These are phyloP conservation scores for Uria aalge DNA, from an alignment of 2,113 vertebrate species.

Conservation along the genomic window DNA sequence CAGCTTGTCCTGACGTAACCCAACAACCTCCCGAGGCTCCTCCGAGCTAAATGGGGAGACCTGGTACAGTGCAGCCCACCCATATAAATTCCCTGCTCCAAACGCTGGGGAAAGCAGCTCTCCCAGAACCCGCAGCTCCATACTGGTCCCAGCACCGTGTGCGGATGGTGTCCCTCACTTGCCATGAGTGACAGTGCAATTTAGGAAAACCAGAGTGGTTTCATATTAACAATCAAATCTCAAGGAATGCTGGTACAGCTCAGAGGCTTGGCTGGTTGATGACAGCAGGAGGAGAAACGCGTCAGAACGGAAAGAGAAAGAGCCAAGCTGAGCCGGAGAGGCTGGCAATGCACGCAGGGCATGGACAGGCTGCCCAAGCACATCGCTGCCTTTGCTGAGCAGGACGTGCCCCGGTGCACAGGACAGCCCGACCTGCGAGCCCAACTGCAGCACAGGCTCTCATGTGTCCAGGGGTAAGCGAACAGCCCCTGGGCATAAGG, in stretches of 20 bases:
- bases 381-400: neutral
- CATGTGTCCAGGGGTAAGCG: rapidly evolving
- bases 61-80: neutral
- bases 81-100: neutral
- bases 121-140: neutral
- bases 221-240: neutral
- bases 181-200: neutral
- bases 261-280: neutral
- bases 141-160: rapidly evolving
- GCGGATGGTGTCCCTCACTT: rapidly evolving
- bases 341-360: rapidly evolving
- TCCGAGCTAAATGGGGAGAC: neutral
- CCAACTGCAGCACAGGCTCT: rapidly evolving
- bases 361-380: neutral
- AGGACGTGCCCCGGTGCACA: rapidly evolving
- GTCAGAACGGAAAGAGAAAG: neutral
- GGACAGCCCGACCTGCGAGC: neutral
- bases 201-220: neutral
- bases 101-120: neutral
- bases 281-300: neutral
- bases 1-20: neutral
- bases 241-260: neutral
- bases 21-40: neutral
- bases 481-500: neutral
- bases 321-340: neutral